A percentile compares a stretch with the other conserved stretches of the same genome.
Conservation (phyloP, 2,113 vertebrate species). For the Eurypyga helias region DNA sequence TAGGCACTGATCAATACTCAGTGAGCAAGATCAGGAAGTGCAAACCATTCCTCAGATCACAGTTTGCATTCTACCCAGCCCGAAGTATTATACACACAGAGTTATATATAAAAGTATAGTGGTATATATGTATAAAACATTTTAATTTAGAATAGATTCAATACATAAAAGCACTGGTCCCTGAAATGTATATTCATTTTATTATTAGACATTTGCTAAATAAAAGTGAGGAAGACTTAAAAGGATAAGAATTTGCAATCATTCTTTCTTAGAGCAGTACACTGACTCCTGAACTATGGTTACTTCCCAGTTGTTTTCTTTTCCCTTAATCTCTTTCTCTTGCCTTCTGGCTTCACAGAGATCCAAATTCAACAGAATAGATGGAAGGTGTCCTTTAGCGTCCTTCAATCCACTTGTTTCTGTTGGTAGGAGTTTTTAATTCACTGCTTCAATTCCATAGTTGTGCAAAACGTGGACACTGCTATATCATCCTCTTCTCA, state of each 20-base stretch:
- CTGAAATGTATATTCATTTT: neutral
- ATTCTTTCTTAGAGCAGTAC: neutral
- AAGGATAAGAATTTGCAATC: neutral
- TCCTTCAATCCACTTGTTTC: neutral
- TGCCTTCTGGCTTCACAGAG: neutral
- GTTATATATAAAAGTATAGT: neutral
- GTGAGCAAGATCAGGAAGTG: neutral
- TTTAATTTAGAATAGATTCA: neutral
- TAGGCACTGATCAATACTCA: neutral
- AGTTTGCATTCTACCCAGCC: neutral
- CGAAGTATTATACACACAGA: neutral
- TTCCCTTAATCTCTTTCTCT: neutral
- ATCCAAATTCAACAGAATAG: neutral
- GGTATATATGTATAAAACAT: neutral
- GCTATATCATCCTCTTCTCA: neutral
- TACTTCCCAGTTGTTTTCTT: neutral
- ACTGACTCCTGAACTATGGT: neutral
- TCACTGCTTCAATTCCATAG: neutral
- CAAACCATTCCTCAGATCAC: neutral
- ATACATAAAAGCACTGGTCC: neutral
- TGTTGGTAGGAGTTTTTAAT: neutral
- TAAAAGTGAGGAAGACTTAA: neutral
- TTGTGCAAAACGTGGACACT: neutral
- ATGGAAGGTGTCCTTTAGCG: neutral
- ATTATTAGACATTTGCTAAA: neutral